A percentile compares a stretch with the other conserved stretches of the same genome.
phyloP scores from a whole-genome alignment of 2,797 vertebrate species.

The Tapirus indicus region DNA sequence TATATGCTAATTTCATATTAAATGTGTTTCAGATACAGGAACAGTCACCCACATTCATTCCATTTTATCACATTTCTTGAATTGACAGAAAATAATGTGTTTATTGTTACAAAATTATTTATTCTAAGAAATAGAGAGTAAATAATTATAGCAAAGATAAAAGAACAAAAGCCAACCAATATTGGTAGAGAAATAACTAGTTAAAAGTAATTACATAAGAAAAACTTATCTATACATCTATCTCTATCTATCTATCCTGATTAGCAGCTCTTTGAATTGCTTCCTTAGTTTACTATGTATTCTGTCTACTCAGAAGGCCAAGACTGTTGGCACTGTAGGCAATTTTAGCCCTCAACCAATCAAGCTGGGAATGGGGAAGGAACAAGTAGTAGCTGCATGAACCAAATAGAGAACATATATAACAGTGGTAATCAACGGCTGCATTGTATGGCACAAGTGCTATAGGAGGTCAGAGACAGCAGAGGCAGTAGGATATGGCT shows the following conservation, averaged over 20 bases:
- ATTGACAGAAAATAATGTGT: neutral
- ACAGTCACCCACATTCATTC: neutral
- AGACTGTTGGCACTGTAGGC: neutral
- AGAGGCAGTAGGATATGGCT: neutral
- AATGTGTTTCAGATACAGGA: neutral
- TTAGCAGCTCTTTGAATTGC: neutral
- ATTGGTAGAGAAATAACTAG: neutral
- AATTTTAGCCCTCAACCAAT: neutral
- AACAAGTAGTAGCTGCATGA: neutral
- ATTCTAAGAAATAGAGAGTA: neutral
- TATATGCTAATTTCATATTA: neutral
- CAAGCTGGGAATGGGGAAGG: neutral
- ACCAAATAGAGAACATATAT: neutral
- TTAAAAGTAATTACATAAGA: neutral
- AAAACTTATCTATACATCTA: neutral
- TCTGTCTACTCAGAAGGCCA: neutral
- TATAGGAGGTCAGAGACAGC: neutral
- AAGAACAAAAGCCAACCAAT: neutral
- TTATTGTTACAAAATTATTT: neutral
- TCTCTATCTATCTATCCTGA: neutral
- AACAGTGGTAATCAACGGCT: neutral
- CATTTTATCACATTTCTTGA: neutral
- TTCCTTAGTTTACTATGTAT: neutral
- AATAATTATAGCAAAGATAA: neutral
- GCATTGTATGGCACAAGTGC: too few species aligned